phyloP scores from a whole-genome alignment of 2,888 invertebrate genomes.

The Didymodactylos carnosus region DNA sequence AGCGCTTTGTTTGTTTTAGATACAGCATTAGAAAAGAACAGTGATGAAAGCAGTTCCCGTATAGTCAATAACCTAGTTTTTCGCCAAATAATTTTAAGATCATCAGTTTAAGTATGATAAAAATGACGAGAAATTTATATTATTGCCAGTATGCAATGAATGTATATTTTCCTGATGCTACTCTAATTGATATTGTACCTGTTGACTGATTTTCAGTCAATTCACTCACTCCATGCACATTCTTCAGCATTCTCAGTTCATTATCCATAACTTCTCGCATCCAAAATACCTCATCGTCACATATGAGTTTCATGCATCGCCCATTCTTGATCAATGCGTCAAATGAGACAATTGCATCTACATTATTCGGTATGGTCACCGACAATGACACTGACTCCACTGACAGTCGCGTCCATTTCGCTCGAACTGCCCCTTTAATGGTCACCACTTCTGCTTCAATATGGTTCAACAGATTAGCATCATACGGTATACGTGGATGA shows the following conservation, averaged over 20 bases:
- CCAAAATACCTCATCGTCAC: neutral
- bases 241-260: no score
- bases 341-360: neutral
- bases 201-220: neutral
- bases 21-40: no score
- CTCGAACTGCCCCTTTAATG: neutral
- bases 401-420: neutral
- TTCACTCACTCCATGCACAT: neutral
- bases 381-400: neutral
- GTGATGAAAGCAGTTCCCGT: no score
- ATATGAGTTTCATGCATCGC: neutral
- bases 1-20: no score
- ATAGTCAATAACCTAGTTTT: no score
- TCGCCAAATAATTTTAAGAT: no score
- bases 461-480: neutral
- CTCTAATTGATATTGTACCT: neutral
- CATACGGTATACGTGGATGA: neutral
- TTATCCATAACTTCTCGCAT: neutral
- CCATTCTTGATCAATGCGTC: neutral
- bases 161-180: neutral
- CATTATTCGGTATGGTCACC: neutral
- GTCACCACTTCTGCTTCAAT: neutral
- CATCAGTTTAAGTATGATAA: no score
- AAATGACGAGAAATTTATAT: no score
- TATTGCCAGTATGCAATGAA: neutral